phyloP scores from a whole-genome alignment of 2,113 vertebrate species.

The Pachyramphus minor region DNA sequence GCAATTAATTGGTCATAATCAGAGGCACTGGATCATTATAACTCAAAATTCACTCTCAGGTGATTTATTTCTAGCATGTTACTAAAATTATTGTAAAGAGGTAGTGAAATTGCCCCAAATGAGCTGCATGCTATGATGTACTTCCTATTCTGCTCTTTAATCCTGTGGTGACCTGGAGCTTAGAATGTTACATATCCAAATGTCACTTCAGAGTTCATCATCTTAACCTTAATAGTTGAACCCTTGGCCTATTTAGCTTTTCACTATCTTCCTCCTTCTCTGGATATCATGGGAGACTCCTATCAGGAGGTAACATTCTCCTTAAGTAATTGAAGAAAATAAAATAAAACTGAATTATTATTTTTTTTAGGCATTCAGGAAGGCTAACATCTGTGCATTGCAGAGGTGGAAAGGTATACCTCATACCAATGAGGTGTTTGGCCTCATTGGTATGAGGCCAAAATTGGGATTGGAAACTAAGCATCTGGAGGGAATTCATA shows the following conservation, averaged over 20 bases:
- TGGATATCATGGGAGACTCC: neutral
- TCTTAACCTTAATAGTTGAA: neutral
- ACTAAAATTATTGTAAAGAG: neutral
- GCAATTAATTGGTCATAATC: neutral
- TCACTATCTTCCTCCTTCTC: neutral
- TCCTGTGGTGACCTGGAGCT: neutral
- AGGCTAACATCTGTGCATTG: neutral
- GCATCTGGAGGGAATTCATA: neutral
- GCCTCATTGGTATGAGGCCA: neutral
- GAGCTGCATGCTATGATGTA: neutral
- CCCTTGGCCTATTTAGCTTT: neutral
- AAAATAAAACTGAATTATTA: neutral
- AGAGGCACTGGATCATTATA: neutral
- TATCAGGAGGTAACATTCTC: neutral
- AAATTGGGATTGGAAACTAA: neutral
- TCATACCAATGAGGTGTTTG: too few relatives aligned
- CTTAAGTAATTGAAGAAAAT: neutral
- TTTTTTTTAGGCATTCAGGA: neutral
- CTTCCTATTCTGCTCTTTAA: neutral
- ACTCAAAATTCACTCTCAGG: neutral
- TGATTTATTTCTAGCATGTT: fast-evolving
- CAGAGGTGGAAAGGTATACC: too few relatives aligned
- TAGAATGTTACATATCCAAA: neutral
- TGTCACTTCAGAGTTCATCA: neutral
- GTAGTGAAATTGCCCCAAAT: neutral